Base-by-base conservation (phyloP, 2,113 vertebrate species). In the Rhipidura dahli region DNA sequence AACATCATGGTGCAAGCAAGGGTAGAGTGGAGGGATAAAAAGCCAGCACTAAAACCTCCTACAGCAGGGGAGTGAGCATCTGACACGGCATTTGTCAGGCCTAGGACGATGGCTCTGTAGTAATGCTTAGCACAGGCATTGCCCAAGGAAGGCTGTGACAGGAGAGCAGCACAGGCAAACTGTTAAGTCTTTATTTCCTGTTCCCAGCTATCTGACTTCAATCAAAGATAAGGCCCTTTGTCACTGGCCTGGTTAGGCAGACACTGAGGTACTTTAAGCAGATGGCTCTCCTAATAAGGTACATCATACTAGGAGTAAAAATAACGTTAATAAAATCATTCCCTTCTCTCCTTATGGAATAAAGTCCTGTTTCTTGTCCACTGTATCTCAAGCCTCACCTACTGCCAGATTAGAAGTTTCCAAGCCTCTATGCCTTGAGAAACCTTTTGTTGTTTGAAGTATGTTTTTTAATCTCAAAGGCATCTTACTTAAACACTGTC, bases 101-200 rank as follows among this genome's bases (percentile, higher is more conserved):
- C 30, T 3, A 24, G 27, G 39, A 50, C 2, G 23, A 83, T 47
- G 60, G 66, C 71, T 53, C 39, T 89, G 63, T 2, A 76, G 66
- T 3, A 66, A 73, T 70, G 66, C 78, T 87, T 10, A 73, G 87
- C 69, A 47, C 11, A 72, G 75, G 54, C 68, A 77, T 51, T 93
- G 90, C 71, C 72, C 88, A 86, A 56, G 8, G 13, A 65, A 87
- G 42, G 65, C 84, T 14, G 35, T 9, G 61, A 75, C 12, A 85
- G 8, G 17, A 42, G 30, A 76, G 56, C 50, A 56, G 78, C 66
- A 53, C 1, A 51, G 66, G 42, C 63, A 70, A 80, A 72, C 54
- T 69, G 42, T 63, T 64, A 91, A 96, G 64, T 37, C 68, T 93
- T 78, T 86, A 35, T 96, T 96, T 96, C 88, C 93, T 93, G 93